These are phyloP conservation scores for Herminia tarsipennalis DNA, from an alignment of 2,888 invertebrate genomes.

Conservation along the genomic window DNA sequence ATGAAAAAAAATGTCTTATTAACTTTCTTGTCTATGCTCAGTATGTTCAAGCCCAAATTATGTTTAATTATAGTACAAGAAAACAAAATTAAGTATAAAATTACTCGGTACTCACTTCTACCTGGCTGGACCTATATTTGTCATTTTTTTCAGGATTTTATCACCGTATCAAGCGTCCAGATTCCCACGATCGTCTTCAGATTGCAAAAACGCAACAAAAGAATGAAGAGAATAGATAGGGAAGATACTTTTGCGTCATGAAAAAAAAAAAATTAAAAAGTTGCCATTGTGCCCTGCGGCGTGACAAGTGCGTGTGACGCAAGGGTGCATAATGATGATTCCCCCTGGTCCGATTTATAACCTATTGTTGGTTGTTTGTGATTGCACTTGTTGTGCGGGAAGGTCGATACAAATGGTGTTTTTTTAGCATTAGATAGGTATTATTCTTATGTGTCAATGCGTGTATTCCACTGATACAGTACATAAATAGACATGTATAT, in stretches of 20 bases:
- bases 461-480: too few relatives aligned
- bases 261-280: conserved; percentile 51
- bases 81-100: too few relatives aligned
- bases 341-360: conserved; percentile 28
- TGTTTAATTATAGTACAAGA: too few relatives aligned
- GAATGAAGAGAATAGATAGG: conserved; percentile 50
- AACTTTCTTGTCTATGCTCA: not conserved
- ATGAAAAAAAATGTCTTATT: not conserved
- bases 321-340: conserved; percentile 49
- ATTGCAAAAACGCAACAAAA: conserved; percentile 66
- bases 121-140: conserved; percentile 34
- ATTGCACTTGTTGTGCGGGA: conserved; percentile 62
- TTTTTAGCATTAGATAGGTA: too few relatives aligned
- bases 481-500: too few relatives aligned
- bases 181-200: conserved; percentile 67
- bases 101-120: conserved; percentile 12
- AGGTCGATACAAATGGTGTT: conserved; percentile 23
- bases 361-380: conserved; percentile 60
- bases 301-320: conserved; percentile 76
- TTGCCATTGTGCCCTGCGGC: conserved; percentile 59
- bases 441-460: too few relatives aligned
- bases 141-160: conserved; percentile 50
- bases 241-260: conserved; percentile 65
- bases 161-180: conserved; percentile 35
- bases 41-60: too few relatives aligned